A percentile compares a stretch with the other conserved stretches of the same genome.
phyloP scores from a whole-genome alignment of 2,888 invertebrate genomes.

The Hymenopus coronatus region DNA sequence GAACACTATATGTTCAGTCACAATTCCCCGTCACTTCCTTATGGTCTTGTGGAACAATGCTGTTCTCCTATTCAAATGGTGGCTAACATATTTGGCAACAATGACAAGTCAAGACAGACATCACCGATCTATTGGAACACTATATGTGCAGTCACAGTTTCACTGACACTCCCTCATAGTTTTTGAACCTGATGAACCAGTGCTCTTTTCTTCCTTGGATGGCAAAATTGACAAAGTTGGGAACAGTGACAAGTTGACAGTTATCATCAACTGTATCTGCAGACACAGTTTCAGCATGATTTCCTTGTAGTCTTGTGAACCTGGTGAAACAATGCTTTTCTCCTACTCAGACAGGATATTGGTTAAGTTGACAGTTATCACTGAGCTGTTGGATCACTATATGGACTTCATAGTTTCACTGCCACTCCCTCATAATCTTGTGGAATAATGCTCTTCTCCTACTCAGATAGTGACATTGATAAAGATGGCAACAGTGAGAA shows the following conservation, averaged over 20 bases:
- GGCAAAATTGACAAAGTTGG: slow-evolving; percentile 31
- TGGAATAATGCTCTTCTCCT: slow-evolving; percentile 14
- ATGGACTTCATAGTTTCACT: too few relatives aligned
- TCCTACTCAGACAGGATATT: too few relatives aligned
- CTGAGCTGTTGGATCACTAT: slow-evolving; percentile 42
- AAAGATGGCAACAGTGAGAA: neutral
- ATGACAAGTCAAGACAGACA: too few relatives aligned
- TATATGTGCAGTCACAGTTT: too few relatives aligned
- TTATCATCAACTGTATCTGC: slow-evolving; percentile 41
- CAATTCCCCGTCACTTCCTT: slow-evolving; percentile 19
- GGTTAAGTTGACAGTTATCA: slow-evolving; percentile 34
- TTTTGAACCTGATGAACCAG: too few relatives aligned
- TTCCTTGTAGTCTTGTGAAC: slow-evolving; percentile 6
- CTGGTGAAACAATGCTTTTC: too few relatives aligned
- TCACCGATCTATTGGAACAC: too few relatives aligned
- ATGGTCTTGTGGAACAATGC: neutral
- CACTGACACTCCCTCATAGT: too few relatives aligned
- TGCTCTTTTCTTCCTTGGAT: too few relatives aligned
- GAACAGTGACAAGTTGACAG: slow-evolving; percentile 38
- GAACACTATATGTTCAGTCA: too few relatives aligned
- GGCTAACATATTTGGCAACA: neutral
- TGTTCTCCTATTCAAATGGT: slow-evolving; percentile 23
- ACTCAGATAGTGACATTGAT: slow-evolving; percentile 21
- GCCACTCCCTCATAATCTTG: too few relatives aligned
- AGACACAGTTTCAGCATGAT: slow-evolving; percentile 17